Base-by-base conservation (phyloP, 2,113 vertebrate species). In the Xiphias gladius region DNA sequence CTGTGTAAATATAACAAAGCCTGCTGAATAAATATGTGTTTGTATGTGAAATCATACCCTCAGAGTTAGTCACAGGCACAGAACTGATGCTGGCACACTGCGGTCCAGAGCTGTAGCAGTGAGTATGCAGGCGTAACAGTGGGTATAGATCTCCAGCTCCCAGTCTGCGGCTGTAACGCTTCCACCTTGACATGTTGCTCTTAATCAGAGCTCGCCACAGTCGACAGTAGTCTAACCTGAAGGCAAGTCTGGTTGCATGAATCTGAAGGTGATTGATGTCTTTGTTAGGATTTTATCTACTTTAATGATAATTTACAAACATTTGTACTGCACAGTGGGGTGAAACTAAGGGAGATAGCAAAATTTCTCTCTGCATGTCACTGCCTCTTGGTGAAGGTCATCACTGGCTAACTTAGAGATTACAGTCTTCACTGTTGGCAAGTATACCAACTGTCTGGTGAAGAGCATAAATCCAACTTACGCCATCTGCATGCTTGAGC, bases 201-300 rank as follows among this genome's bases (percentile, higher is more conserved):
- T 94, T 94, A 82, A 99, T 98, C 82, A 99, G 95, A 37, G 98
- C 95, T 92, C 97, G 97, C 98, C 98, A 99, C 76, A 99, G 96
- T 10, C 61, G 95, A 78, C 97, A 98, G 93, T 99, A 99, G 84
- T 98, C 91, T 92, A 99, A 79, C 67, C 97, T 95, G 91, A n/a
- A n/a, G n/a, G n/a, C n/a, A 99, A 99, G 22, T 95, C 95, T 1
- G 97, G 95, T 0, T 97, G 96, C 88, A 99, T n/a, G 94, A 63
- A 94, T 94, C 98, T 99, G 28, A 12, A 28, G 19, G n/a, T 32
- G n/a, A 37, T 14, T 46, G 22, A 1, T 16, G 5, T 63, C 13
- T 46, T 61, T 35, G 3, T 35, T 35, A 7, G 32, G 3, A 65
- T 17, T 69, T 30, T 11, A 30, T 48, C 61, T 37, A 46, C 16